These are phyloP conservation scores for Myotis vivesi DNA, from an alignment of 2,797 vertebrate species.

Conservation along the genomic window DNA sequence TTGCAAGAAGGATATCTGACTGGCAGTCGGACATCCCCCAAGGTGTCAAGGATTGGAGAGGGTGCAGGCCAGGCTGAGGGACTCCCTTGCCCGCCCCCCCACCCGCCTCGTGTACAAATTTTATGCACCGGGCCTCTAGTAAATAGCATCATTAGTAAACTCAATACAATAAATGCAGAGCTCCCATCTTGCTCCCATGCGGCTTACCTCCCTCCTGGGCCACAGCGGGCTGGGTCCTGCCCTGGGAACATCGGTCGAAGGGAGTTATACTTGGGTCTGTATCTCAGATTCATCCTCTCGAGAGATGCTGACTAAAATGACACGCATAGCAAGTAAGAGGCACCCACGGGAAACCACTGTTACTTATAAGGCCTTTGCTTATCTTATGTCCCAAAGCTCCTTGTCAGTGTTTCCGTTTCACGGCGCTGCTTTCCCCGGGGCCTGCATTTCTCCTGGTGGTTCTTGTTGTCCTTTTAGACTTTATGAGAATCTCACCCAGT, in stretches of 20 bases:
- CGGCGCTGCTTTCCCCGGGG: not conserved
- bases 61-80: too few species aligned
- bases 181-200: not conserved
- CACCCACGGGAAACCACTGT: not conserved
- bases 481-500: not conserved
- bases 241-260: not conserved
- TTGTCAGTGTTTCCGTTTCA: not conserved
- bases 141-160: constrained; percentile 48
- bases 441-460: not conserved
- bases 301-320: not conserved
- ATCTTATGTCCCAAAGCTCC: not conserved
- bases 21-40: too few species aligned
- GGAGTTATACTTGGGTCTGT: not conserved
- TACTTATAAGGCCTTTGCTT: not conserved
- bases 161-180: not conserved
- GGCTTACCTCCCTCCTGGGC: not conserved
- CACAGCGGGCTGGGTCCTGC: not conserved
- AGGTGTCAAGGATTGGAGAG: too few species aligned
- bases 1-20: too few species aligned
- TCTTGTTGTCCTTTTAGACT: not conserved
- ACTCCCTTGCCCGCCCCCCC: too few species aligned
- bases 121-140: too few species aligned
- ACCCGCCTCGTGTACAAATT: too few species aligned
- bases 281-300: not conserved
- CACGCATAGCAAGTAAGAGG: not conserved